Evolutionary conservation across 2,113 vertebrate genomes (phyloP), one percentile per base, ranked within the genome.

Genomic region (Microtus richardsoni): DNA sequence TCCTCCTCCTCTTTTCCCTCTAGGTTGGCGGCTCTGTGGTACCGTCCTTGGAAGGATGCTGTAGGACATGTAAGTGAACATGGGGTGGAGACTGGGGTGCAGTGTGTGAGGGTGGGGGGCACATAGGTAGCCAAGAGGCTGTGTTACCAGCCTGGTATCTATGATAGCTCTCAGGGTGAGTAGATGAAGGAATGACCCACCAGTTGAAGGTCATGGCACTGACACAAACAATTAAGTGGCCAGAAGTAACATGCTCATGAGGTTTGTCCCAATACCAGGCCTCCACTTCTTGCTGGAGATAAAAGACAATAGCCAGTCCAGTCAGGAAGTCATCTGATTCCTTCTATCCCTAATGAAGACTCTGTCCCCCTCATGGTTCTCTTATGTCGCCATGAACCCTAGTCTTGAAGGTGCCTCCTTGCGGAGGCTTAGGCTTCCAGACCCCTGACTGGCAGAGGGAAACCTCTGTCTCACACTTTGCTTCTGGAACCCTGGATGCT

Each of bases 41-140:
- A 52, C 99, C 99, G 70, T 99, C 99, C 98, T 98, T 99, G 98
- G 99, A 99, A 95, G 99, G 99, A 97, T 99, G 99, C 99, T 99
- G 99, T 96, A 99, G 98, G 98, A 99, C 99, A 68, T 99, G 99
- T 99, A 98, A 99, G 99, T 99, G 98, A 44, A n/a, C 70, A 24
- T 1, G 33, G n/a, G 26, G n/a, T 6, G 4, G 36, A 64, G 54
- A 16, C 44, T 3, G 33, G 33, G 39, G 39, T 52, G 39, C 95
- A 88, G 26, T 60, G 70, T 39, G 36, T 36, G 30, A 39, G 3
- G 47, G 19, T 70, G 62, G 21, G 11, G 71, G 47, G 58, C 88
- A 44, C 1, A 24, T 13, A 33, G 49, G 24, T 44, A 66, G 12
- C 86, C 58, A 83, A 62, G 88, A 33, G n/a, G n/a, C 52, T 13